These are phyloP conservation scores for Ophion costatus DNA, from an alignment of 2,888 invertebrate genomes.

Conservation along the genomic window DNA sequence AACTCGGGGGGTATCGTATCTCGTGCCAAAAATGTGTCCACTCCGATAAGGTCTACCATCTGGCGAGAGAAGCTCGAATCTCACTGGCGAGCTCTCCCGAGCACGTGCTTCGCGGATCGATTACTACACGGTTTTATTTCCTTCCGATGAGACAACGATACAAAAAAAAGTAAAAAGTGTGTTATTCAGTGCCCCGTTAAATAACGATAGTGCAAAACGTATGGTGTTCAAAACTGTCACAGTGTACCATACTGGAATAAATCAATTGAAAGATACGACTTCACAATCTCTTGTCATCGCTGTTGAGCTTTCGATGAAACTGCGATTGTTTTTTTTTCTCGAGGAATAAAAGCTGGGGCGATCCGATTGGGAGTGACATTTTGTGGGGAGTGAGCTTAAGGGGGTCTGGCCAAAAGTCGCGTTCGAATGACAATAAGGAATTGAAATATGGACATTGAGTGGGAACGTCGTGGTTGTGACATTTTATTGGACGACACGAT, in stretches of 20 bases:
- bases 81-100: not conserved
- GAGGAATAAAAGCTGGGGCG: too few relatives aligned
- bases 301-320: too few relatives aligned
- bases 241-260: too few relatives aligned
- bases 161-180: not conserved
- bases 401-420: too few relatives aligned
- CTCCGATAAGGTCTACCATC: constrained; percentile 49
- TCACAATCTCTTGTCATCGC: too few relatives aligned
- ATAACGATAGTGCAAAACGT: not conserved
- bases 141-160: not conserved
- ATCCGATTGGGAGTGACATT: too few relatives aligned
- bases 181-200: too few relatives aligned
- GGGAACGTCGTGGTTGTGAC: not conserved
- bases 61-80: constrained; percentile 43
- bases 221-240: not conserved
- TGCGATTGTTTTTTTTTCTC: too few relatives aligned
- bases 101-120: constrained; percentile 56
- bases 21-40: not conserved
- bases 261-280: too few relatives aligned
- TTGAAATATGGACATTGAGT: not conserved
- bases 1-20: constrained; percentile 13
- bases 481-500: not conserved
- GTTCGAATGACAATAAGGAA: too few relatives aligned
- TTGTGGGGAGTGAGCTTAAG: too few relatives aligned
- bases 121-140: constrained; percentile 28